phyloP scores from a whole-genome alignment of 1,140 invertebrate species.

The Phthorimaea operculella region DNA sequence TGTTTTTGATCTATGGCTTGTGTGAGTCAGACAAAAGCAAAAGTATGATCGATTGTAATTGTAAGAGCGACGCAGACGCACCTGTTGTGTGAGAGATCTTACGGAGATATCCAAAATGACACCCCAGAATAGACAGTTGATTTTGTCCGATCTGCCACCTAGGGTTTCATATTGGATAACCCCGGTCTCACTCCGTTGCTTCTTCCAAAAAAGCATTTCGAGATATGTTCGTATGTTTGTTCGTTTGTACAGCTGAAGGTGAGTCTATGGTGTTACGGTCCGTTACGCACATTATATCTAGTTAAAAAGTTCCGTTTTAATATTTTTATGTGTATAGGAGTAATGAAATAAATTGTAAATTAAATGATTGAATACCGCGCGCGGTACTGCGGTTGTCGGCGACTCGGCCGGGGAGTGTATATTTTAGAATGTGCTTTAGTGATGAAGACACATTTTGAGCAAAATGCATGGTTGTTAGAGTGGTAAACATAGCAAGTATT shows the following conservation, averaged over 20 bases:
- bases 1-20: no score
- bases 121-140: no score
- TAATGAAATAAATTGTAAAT: constrained; percentile 27
- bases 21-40: no score
- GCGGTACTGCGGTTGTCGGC: constrained; percentile 12
- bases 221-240: constrained; percentile 7
- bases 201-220: neutral
- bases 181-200: neutral
- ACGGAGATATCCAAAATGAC: no score
- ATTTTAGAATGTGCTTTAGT: neutral
- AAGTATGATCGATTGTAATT: no score
- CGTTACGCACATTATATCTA: constrained; percentile 47
- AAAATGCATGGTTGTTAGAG: no score
- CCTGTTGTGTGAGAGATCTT: no score
- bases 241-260: constrained; percentile 38
- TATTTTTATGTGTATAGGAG: constrained; percentile 45
- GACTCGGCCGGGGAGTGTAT: constrained; percentile 8
- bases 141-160: no score
- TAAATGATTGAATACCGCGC: constrained; percentile 16
- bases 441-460: no score
- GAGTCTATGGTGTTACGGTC: constrained; percentile 37
- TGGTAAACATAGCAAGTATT: no score
- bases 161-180: no score
- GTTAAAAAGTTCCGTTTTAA: constrained; percentile 40
- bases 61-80: no score